Evolutionary conservation across 2,113 vertebrate species (phyloP).

Genomic region (Myrmophylax atrothorax): DNA sequence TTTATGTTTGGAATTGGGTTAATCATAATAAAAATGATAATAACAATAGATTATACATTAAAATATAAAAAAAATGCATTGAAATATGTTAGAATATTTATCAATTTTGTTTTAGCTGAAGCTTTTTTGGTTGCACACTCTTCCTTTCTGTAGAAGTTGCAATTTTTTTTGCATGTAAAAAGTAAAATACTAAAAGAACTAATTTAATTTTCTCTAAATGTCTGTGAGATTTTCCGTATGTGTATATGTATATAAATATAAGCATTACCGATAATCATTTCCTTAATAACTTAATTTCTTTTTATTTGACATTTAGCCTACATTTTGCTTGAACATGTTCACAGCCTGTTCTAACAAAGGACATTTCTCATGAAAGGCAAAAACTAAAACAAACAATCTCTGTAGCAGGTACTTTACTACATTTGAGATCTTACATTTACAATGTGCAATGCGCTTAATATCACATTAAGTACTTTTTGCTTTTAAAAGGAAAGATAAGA

Average conservation of each 20-base stretch:
- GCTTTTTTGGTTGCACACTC: neutral
- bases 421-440: neutral
- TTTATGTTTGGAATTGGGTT: neutral
- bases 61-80: neutral
- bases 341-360: neutral
- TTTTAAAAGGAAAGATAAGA: neutral
- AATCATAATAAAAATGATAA: neutral
- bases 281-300: neutral
- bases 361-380: neutral
- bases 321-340: neutral
- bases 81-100: neutral
- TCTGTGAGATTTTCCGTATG: neutral
- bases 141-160: neutral
- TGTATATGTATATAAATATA: neutral
- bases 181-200: neutral
- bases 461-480: neutral
- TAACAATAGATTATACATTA: neutral
- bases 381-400: neutral
- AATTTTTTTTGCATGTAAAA: neutral
- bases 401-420: neutral
- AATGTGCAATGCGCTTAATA: neutral
- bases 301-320: neutral
- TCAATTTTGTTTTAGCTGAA: neutral
- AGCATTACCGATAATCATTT: neutral
- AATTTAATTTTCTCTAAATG: neutral